Evolutionary conservation across 2,797 vertebrate species (phyloP), one percentile per base, ranked within the genome.

Genomic region (Channa striata): DNA sequence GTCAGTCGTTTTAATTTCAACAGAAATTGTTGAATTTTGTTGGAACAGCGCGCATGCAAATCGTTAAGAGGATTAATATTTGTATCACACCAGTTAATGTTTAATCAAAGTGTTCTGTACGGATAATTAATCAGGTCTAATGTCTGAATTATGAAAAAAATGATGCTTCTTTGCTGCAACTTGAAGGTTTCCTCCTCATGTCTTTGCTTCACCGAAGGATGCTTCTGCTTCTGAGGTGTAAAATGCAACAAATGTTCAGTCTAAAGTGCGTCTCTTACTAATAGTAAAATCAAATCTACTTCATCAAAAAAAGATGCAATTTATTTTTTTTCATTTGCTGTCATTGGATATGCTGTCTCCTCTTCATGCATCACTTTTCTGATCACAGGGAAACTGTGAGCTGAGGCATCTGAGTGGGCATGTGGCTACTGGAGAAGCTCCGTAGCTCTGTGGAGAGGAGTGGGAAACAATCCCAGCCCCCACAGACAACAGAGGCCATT

Each of bases 361-460:
- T 80, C 36, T 60, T 62, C 57, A 34, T 40, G 34, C 63, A 50
- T 61, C 59, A 17, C 70, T 75, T 68, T 74, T 67, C 60, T 83
- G 34, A 78, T 58, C 3, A 34, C 66, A 83, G 70, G 81, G 40
- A 70, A 68, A 59, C 59, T 40, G 73, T 74, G 53, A 62, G 58
- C 74, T 59, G 87, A 73, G 74, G 61, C 48, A 3, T 71, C 69
- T 85, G 78, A 79, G 81, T 77, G 68, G 82, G 68, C 77, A 93
- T 93, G 92, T 93, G 92, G 92, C 78, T 93, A 11, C 78, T 93
- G 74, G 91, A 92, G 70, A 93, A 90, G 83, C 88, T 93, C 74
- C 92, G 92, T 14, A 81, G 87, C 74, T 90, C 91, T 10, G 78
- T 89, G 67, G 88, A 91, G 68, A 82, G 86, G 72, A 85, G 83